phyloP scores from a whole-genome alignment of 2,113 vertebrate genomes.

The Cyprinodon tularosa region DNA sequence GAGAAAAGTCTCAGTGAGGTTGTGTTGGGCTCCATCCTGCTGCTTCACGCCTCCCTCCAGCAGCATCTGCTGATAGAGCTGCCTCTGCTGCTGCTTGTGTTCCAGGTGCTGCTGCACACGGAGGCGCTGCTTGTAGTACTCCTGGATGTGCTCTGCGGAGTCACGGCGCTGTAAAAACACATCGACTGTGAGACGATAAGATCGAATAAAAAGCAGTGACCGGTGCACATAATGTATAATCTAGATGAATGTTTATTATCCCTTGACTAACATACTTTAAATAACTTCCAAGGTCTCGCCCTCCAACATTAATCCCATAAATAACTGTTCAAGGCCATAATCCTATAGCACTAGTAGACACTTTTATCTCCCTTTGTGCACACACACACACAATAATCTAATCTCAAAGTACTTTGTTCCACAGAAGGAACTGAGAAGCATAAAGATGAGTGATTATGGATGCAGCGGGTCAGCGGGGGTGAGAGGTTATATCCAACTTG shows the following conservation, averaged over 20 bases:
- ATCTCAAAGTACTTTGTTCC: conserved; percentile 50
- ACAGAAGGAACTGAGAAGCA: conserved; percentile 41
- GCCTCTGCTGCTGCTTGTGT: conserved; percentile 94
- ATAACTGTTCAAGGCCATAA: conserved; percentile 66
- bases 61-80: conserved; percentile 97
- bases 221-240: neutral
- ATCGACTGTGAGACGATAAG: neutral
- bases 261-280: conserved; percentile 22
- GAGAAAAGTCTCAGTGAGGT: conserved; percentile 96
- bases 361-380: conserved; percentile 32
- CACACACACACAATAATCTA: conserved; percentile 32
- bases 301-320: conserved; percentile 62
- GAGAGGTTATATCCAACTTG: conserved; percentile 61
- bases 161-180: conserved; percentile 54
- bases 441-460: conserved; percentile 71
- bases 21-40: conserved; percentile 87
- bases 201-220: neutral
- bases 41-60: conserved; percentile 95
- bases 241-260: conserved; percentile 14
- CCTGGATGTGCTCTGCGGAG: conserved; percentile 92
- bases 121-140: conserved; percentile 93
- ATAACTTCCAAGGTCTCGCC: conserved; percentile 50
- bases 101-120: conserved; percentile 98
- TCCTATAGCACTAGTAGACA: conserved; percentile 27
- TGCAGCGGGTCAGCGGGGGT: conserved; percentile 41